Evolutionary conservation across 92 coral and sea anemone species (phyloP), one percentile per base, ranked within the genome.

Genomic region (Anthopleura xanthogrammica): DNA sequence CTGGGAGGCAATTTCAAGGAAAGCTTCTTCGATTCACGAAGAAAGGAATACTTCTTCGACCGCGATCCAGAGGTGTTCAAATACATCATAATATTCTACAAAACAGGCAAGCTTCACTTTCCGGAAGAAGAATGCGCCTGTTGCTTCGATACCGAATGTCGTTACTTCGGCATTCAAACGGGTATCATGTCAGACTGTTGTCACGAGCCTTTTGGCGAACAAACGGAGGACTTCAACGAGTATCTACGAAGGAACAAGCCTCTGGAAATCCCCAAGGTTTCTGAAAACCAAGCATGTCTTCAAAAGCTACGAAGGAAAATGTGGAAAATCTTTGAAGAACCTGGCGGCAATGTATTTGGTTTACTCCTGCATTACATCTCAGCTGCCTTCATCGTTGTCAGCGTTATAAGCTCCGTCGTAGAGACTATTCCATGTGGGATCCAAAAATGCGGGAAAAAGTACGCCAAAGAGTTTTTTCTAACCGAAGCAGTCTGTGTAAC

Each of bases 81-180:
- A 23, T 93, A 97, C 85, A 95, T 97, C 75, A 85, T 97, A 24
- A 91, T 90, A 75, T 97, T 92, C 79, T 97, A 97, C 85, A 91
- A 98, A 36, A 94, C 90, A 3, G 99, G 99, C 12, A 92, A 93
- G 39, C 97, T 97, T 40, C 99, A 97, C 42, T 97, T 85, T 22
- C 99, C 99, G 19, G 98, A 93, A 40, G 99, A 95, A 7, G 99
- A 97, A 71, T 97, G 99, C 83, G 99, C 98, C 11, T 97, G 95
- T 54, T 92, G 96, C 82, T 97, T 97, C 77, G 98, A 90, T 48
- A 86, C 93, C 8, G 99, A 97, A 77, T 94, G 96, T 23, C 82
- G 70, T 62, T 97, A 92, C 85, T 97, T 97, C 73, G 99, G 99
- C 12, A 92, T 97, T 43, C 88, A 88, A 22, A 74, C 89, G 0